Percentiles rank a stretch among this genome's conserved stretches.
Evolutionary conservation across 1,140 invertebrate species (phyloP).

Genomic region (Aphis craccivora): DNA sequence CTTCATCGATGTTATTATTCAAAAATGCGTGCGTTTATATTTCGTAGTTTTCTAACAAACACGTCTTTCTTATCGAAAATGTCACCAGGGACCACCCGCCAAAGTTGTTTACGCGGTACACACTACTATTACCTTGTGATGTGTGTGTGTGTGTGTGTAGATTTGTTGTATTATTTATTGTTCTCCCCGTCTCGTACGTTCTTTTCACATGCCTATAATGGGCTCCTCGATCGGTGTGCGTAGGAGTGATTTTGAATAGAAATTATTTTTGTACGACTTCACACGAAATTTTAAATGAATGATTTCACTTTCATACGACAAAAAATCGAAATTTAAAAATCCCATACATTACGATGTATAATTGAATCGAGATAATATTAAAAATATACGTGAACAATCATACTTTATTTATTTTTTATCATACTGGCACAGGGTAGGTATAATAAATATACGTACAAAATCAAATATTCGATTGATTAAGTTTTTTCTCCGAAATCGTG

Average conservation of each 20-base stretch:
- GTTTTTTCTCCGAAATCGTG: neutral
- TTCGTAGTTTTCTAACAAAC: neutral
- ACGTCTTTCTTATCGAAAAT: conserved; percentile 26
- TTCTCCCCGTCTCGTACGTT: neutral
- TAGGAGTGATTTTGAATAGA: neutral
- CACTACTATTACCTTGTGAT: neutral
- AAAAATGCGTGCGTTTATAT: neutral
- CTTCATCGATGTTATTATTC: neutral
- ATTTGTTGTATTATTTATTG: conserved; percentile 18
- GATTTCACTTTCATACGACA: neutral
- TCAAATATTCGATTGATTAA: neutral
- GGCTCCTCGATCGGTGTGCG: neutral
- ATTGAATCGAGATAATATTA: neutral
- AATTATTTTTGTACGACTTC: conserved; percentile 15
- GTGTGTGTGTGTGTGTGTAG: neutral
- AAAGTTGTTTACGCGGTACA: neutral
- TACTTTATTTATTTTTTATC: neutral
- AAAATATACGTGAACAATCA: neutral
- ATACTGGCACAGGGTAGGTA: neutral
- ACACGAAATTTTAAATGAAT: neutral
- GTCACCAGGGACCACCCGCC: neutral
- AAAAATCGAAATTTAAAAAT: neutral
- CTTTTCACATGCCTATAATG: neutral
- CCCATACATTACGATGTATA: neutral
- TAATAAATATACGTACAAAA: neutral